Evolutionary conservation across 2,888 invertebrate species (phyloP).

Genomic region (Drosophila stalkeri): DNA sequence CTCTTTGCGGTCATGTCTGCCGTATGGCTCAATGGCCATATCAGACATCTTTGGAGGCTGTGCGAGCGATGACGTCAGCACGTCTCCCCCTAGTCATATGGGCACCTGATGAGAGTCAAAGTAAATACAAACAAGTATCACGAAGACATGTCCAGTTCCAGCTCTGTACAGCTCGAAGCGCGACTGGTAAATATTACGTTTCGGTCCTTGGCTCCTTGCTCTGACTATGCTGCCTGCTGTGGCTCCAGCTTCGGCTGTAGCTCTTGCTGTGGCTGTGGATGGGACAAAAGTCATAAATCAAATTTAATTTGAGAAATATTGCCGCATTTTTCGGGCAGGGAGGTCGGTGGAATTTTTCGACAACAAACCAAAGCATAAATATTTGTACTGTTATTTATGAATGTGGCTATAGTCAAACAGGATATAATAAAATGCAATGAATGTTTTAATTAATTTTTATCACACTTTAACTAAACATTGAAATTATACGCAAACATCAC

Average conservation of each 20-base stretch:
- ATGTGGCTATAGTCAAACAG: constrained; percentile 37
- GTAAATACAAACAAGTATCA: constrained; percentile 56
- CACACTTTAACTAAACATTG: constrained; percentile 28
- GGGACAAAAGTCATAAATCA: constrained; percentile 71
- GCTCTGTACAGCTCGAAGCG: constrained; percentile 25
- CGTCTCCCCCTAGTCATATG: constrained; percentile 45
- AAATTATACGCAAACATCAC: constrained; percentile 25
- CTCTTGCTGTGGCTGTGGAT: constrained; percentile 21
- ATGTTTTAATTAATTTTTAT: constrained; percentile 49
- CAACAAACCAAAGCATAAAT: constrained; percentile 58
- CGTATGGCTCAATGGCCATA: constrained; percentile 39
- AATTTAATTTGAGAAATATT: constrained; percentile 77
- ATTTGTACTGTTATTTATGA: constrained; percentile 57
- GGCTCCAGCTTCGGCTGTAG: constrained; percentile 6
- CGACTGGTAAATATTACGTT: constrained; percentile 52
- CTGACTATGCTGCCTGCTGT: constrained; percentile 8
- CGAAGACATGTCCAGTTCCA: constrained; percentile 51
- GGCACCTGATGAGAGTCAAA: constrained; percentile 55
- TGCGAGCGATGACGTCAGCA: constrained; percentile 55
- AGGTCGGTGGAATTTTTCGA: constrained; percentile 46
- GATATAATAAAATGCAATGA: constrained; percentile 48
- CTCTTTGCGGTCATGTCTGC: constrained; percentile 31
- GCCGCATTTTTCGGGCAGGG: constrained; percentile 54
- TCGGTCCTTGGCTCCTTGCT: constrained; percentile 41
- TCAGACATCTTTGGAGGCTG: constrained; percentile 41